Evolutionary conservation across 2,888 invertebrate genomes (phyloP).

Genomic region (Nymphalis urticae): DNA sequence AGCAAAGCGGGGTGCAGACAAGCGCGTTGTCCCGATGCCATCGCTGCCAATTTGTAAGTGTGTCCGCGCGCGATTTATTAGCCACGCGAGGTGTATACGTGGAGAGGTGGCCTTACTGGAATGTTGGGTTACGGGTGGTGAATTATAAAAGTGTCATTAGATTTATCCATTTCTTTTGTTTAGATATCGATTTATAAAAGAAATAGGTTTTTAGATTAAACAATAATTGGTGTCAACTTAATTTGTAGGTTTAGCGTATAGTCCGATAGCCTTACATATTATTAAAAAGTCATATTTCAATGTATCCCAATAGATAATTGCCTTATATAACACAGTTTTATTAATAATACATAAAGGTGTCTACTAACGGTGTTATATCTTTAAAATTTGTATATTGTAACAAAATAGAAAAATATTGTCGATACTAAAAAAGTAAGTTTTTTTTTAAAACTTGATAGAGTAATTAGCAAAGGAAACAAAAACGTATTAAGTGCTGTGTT

Average conservation of each 20-base stretch:
- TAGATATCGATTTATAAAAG: background rate
- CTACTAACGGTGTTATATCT: too few relatives aligned
- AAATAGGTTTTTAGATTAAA: background rate
- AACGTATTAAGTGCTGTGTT: too few relatives aligned
- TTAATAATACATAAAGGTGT: too few relatives aligned
- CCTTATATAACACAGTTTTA: too few relatives aligned
- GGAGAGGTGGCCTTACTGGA: slow-evolving; percentile 42
- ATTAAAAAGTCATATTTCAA: too few relatives aligned
- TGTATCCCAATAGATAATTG: too few relatives aligned
- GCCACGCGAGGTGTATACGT: slow-evolving; percentile 59
- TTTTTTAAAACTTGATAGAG: too few relatives aligned
- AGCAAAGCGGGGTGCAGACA: slow-evolving; percentile 54
- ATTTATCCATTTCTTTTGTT: background rate
- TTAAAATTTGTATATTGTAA: too few relatives aligned
- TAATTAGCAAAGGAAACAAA: too few relatives aligned
- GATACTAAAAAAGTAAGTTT: too few relatives aligned
- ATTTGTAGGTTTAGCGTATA: background rate
- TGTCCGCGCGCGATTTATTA: slow-evolving; percentile 73
- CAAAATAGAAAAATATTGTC: too few relatives aligned
- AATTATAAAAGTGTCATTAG: slow-evolving; percentile 3
- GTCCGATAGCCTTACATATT: too few relatives aligned
- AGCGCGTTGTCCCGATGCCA: slow-evolving; percentile 57
- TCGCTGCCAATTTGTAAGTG: slow-evolving; percentile 76
- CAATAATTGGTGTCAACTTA: background rate
- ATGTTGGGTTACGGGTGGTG: slow-evolving; percentile 20